Conservation (phyloP, 2,888 invertebrate species). For the Neria commutata region DNA sequence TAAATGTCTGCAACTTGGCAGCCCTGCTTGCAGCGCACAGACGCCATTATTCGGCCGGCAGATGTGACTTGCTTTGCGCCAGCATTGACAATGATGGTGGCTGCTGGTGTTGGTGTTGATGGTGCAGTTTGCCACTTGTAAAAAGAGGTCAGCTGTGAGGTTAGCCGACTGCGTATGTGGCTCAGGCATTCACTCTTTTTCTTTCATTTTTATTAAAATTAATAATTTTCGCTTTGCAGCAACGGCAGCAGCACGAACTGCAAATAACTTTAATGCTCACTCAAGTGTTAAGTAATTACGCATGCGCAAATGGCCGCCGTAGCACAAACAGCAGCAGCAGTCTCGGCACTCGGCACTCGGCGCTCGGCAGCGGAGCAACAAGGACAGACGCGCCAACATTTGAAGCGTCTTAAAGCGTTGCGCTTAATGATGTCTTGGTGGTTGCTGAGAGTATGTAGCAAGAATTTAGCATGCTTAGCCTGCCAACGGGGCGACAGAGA, state of each 20-base stretch:
- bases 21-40: too few species aligned
- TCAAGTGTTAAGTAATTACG: slow-evolving; percentile 37
- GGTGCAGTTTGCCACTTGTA: too few species aligned
- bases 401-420: neutral
- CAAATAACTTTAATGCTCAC: slow-evolving; percentile 27
- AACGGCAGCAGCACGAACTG: neutral
- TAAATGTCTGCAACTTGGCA: too few species aligned
- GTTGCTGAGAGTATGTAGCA: neutral
- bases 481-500: neutral
- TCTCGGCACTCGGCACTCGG: neutral
- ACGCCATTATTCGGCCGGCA: too few species aligned
- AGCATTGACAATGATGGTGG: too few species aligned
- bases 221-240: neutral
- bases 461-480: neutral
- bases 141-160: slow-evolving; percentile 22
- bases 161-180: neutral
- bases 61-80: too few species aligned
- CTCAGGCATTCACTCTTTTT: neutral
- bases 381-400: too few species aligned
- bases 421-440: neutral
- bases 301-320: neutral
- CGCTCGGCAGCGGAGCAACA: neutral
- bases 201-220: neutral
- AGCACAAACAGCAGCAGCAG: neutral
- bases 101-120: too few species aligned